Evolutionary conservation across 2,113 vertebrate genomes (phyloP).

Genomic region (Vireo altiloquus): DNA sequence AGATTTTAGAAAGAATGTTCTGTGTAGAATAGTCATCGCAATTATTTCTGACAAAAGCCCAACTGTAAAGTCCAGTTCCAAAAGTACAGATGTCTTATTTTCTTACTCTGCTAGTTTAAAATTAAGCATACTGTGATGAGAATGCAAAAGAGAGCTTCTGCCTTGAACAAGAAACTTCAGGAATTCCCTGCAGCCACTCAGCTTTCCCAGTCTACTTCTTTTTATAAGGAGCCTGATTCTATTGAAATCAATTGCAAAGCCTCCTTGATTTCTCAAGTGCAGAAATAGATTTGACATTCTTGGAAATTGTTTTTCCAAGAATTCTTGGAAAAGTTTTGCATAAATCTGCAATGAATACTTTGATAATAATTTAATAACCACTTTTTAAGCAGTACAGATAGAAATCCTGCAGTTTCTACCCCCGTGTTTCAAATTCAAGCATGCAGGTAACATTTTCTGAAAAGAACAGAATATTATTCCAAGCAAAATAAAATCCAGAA

Average conservation of each 20-base stretch:
- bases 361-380: not conserved
- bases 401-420: not conserved
- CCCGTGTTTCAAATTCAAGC: not conserved
- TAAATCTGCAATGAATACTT: not conserved
- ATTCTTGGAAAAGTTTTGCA: not conserved
- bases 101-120: not conserved
- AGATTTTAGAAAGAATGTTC: not conserved
- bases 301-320: not conserved
- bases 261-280: not conserved
- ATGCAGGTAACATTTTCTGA: not conserved
- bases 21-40: not conserved
- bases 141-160: not conserved
- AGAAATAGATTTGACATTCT: not conserved
- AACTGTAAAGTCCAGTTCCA: not conserved
- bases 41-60: not conserved
- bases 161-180: not conserved
- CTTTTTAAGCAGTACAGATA: not conserved
- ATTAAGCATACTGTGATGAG: not conserved
- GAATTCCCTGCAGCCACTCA: not conserved
- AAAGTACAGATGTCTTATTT: not conserved
- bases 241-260: not conserved
- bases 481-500: not conserved
- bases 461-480: not conserved
- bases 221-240: not conserved
- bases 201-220: not conserved